phyloP scores from a whole-genome alignment of 2,888 invertebrate genomes.

The Dryococelus australis region DNA sequence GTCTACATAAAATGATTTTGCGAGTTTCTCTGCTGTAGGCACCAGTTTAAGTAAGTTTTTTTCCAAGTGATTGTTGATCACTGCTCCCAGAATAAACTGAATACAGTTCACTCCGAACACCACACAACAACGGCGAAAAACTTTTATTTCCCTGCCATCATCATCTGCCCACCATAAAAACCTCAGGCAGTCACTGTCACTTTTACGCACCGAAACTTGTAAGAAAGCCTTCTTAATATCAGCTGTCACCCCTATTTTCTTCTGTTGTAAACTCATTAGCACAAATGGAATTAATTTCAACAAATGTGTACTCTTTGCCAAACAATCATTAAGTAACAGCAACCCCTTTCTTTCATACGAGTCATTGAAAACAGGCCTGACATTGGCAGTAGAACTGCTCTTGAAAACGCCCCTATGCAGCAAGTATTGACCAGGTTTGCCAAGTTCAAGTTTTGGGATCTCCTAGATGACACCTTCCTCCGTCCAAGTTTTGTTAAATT shows the following conservation, averaged over 20 bases:
- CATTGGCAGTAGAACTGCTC: slow-evolving; percentile 38
- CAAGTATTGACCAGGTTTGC: slow-evolving; percentile 39
- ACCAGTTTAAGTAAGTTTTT: no score
- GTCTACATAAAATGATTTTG: no score
- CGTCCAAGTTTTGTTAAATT: not conserved
- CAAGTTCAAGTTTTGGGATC: not conserved
- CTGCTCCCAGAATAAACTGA: slow-evolving; percentile 39
- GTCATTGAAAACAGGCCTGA: slow-evolving; percentile 48
- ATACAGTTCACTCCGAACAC: slow-evolving; percentile 38
- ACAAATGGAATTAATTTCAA: slow-evolving; percentile 24
- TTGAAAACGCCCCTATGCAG: slow-evolving; percentile 49
- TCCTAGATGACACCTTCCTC: slow-evolving; percentile 12
- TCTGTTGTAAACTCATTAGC: not conserved
- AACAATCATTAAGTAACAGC: slow-evolving; percentile 47
- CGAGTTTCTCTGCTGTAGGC: no score
- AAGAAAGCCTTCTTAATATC: not conserved
- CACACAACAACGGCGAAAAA: no score
- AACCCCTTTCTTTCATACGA: slow-evolving; percentile 37
- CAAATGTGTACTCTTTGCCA: slow-evolving; percentile 46
- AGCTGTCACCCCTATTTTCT: not conserved
- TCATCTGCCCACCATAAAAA: not conserved
- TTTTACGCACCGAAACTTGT: not conserved
- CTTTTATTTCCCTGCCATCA: not conserved
- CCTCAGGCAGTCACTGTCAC: not conserved
- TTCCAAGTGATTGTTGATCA: no score